phyloP scores from a whole-genome alignment of 2,888 invertebrate genomes.

The Ernsta delagoae region DNA sequence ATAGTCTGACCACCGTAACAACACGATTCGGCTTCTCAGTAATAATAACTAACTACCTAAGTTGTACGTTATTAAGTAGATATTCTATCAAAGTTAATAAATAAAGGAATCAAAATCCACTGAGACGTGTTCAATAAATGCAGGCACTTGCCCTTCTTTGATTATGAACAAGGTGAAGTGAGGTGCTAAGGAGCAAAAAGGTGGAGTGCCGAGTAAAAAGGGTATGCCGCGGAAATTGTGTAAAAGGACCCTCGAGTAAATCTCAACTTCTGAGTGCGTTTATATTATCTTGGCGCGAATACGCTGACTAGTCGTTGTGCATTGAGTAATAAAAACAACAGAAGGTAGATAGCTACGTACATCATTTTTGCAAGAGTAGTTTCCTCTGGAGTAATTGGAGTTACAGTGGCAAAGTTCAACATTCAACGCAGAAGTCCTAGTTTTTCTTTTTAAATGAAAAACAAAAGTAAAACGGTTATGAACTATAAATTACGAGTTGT shows the following conservation, averaged over 20 bases:
- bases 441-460: too few species aligned
- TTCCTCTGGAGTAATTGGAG: too few species aligned
- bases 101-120: constrained; percentile 52
- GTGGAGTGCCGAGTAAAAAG: constrained; percentile 64
- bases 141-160: constrained; percentile 67
- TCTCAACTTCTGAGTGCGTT: constrained; percentile 64
- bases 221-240: constrained; percentile 67
- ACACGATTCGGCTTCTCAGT: background rate
- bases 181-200: constrained; percentile 64
- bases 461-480: too few species aligned
- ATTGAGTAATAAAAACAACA: constrained; percentile 47
- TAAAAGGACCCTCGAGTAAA: constrained; percentile 66
- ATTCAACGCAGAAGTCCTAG: too few species aligned
- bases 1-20: background rate
- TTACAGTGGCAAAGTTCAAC: too few species aligned
- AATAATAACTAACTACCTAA: background rate
- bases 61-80: background rate
- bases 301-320: constrained; percentile 51
- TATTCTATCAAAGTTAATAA: constrained; percentile 43
- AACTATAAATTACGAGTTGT: too few species aligned
- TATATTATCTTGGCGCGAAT: constrained; percentile 60
- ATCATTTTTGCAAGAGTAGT: too few species aligned
- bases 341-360: too few species aligned
- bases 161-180: constrained; percentile 74
- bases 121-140: constrained; percentile 64